Conservation (phyloP, 1,140 invertebrate species). For the Heliconius congener region DNA sequence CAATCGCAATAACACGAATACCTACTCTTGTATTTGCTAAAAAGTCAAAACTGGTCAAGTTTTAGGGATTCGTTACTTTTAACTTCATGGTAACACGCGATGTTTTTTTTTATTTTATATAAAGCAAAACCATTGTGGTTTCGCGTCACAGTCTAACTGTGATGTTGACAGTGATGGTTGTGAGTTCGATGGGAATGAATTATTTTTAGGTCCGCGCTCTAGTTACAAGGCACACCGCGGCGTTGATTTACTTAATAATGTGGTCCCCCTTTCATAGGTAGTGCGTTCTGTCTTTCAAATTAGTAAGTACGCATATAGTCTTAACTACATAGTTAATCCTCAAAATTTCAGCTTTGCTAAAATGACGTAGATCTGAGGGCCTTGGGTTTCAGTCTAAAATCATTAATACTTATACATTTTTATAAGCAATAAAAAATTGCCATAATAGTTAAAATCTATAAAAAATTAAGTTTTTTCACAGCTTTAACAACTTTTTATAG, state of each 20-base stretch:
- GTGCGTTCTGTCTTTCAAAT: too few species aligned
- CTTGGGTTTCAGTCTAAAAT: too few species aligned
- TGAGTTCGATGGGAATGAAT: not conserved
- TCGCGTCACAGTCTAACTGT: not conserved
- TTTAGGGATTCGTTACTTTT: slow-evolving; percentile 6
- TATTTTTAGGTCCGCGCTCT: not conserved
- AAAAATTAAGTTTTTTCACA: not conserved
- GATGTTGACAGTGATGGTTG: not conserved
- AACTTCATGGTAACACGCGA: not conserved
- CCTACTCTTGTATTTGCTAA: slow-evolving; percentile 7
- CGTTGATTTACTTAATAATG: not conserved
- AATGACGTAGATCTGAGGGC: too few species aligned
- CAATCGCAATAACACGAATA: slow-evolving; percentile 36
- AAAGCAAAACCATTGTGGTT: too few species aligned
- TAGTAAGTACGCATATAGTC: too few species aligned
- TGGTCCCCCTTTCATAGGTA: too few species aligned
- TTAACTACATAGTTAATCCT: too few species aligned
- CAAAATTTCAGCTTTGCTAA: too few species aligned
- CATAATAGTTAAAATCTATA: not conserved
- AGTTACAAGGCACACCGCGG: not conserved
- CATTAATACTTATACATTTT: not conserved
- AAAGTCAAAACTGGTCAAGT: slow-evolving; percentile 22
- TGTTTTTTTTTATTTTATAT: not conserved
- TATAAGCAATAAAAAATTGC: not conserved
- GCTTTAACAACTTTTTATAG: not conserved